Conservation (phyloP, 2,888 invertebrate species). For the Cheilosia scutellata region DNA sequence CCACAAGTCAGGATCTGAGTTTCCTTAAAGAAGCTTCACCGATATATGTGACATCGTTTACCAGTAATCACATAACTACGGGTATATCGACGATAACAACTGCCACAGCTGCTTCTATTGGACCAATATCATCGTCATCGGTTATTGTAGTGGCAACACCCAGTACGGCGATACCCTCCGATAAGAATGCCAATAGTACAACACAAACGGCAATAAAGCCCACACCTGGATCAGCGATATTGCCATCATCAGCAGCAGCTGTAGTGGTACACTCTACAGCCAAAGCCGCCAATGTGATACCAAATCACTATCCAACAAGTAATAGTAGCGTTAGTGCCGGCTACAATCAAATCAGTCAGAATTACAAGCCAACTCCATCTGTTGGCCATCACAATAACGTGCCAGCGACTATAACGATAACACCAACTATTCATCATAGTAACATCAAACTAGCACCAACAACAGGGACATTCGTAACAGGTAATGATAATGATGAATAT, state of each 20-base stretch:
- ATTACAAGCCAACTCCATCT: constrained; percentile 93
- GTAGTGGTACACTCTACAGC: constrained; percentile 44
- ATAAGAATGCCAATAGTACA: constrained; percentile 76
- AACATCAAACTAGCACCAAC: constrained; percentile 65
- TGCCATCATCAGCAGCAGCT: constrained; percentile 75
- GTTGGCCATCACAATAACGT: constrained; percentile 95
- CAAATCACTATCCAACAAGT: constrained; percentile 70
- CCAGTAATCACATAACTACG: constrained; percentile 85
- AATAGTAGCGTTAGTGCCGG: constrained; percentile 76
- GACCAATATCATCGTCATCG: constrained; percentile 81
- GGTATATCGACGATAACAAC: constrained; percentile 85
- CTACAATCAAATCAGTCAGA: constrained; percentile 84
- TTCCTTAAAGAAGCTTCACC: constrained; percentile 92
- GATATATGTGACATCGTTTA: constrained; percentile 92
- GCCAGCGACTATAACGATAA: constrained; percentile 85
- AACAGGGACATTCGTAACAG: constrained; percentile 77
- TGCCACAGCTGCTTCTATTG: constrained; percentile 81
- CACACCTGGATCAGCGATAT: constrained; percentile 49
- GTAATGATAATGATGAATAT: constrained; percentile 19
- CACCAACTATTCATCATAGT: constrained; percentile 77
- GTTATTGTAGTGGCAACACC: constrained; percentile 56
- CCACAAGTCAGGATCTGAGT: constrained; percentile 87
- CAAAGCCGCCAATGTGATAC: constrained; percentile 69
- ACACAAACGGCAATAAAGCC: constrained; percentile 77
- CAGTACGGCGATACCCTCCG: constrained; percentile 55